Percentiles rank a stretch among this genome's conserved stretches.
These are phyloP conservation scores for Caracal caracal DNA, from an alignment of 2,113 vertebrate species.

Conservation along the genomic window DNA sequence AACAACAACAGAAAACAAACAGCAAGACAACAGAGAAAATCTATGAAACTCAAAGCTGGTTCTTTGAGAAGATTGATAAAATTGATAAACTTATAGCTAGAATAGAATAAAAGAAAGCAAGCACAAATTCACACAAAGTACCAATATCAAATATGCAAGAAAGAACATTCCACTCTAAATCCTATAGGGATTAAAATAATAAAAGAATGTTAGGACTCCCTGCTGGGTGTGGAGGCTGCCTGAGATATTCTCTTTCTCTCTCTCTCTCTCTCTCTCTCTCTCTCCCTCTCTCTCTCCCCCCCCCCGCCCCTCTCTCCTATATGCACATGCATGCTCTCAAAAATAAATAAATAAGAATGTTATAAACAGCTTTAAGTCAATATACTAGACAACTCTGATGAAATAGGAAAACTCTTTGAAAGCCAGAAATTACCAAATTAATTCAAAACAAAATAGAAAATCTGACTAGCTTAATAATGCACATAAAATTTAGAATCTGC, in stretches of 20 bases:
- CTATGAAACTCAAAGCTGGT: neutral
- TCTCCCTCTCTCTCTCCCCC: too few species aligned
- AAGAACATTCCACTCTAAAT: neutral
- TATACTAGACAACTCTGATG: neutral
- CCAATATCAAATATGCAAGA: neutral
- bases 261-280: too few species aligned
- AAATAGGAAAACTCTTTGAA: neutral
- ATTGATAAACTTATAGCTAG: neutral
- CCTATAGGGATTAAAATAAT: neutral
- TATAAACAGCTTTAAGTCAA: neutral
- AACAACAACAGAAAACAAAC: neutral
- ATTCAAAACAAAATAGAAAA: constrained; percentile 1
- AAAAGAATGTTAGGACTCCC: neutral
- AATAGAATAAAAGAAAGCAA: constrained; percentile 29
- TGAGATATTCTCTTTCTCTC: too few species aligned
- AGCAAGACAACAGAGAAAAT: constrained; percentile 5
- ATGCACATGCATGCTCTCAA: too few species aligned
- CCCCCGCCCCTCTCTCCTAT: too few species aligned
- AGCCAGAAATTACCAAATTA: neutral
- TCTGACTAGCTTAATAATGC: neutral
- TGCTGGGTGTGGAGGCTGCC: too few species aligned
- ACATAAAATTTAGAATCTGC: neutral
- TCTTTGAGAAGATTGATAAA: constrained; percentile 22
- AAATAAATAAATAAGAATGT: neutral
- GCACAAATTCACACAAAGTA: neutral